Evolutionary conservation across 2,888 invertebrate species (phyloP), one percentile per base, ranked within the genome.

Genomic region (Loripinus fragilis): DNA sequence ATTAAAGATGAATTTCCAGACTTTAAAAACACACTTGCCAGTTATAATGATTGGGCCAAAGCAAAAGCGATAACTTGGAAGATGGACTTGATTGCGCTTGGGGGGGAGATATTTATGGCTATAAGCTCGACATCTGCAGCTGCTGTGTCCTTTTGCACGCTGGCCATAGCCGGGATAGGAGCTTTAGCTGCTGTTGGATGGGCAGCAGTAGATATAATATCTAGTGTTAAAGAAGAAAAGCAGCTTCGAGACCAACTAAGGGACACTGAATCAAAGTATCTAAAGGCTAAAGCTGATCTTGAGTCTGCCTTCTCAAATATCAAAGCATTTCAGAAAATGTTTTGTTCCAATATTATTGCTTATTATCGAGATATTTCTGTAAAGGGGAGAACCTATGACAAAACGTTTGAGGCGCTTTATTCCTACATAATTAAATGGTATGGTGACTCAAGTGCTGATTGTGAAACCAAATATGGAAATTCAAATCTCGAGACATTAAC

Each of bases 221-320:
- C 52, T 7, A 52, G 52, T 52, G 52, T 52, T 8, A 52, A 25
- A 3, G 52, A 52, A 52, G 52, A 52, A 52, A 52, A 15, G 52
- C 23, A 52, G 52, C 25, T 52, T 15, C 52, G 52, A 2, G 52
- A 52, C 15, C 7, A 52, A 25, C 52, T 52, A 2, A 23, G 52
- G n/a, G 52, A 52, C 25, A 52, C 52, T 23, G 52, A 52, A 52
- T 52, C 52, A n/a, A 52, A 52, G 15, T 52, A 52, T 28, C n/a
- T 52, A 25, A 52, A 52, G 52, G 52, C 52, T 25, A 52, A 52
- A 52, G 12, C 52, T 52, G 52, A 52, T 52, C 52, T 52, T 52
- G 52, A 52, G 7, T 52, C 52, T 23, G 52, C 52, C 25, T 52
- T 52, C n/a, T 52, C 52, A 28, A 52, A 10, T 25, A 15, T 52